Conservation (phyloP, 2,888 invertebrate species). For the Psylliodes chrysocephalus region DNA sequence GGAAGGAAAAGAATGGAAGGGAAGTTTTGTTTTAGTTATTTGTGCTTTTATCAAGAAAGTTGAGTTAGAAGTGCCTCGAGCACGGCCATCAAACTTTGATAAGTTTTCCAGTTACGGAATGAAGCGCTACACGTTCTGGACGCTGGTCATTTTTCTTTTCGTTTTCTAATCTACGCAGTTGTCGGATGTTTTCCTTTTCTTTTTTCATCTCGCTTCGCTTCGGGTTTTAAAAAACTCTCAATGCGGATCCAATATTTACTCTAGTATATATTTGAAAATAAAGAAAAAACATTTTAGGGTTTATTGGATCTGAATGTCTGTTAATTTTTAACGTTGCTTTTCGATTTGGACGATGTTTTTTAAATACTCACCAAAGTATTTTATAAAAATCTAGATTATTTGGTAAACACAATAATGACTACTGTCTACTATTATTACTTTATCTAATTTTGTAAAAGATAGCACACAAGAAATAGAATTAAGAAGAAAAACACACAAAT, state of each 20-base stretch:
- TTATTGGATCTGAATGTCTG: no score
- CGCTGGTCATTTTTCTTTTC: constrained; percentile 69
- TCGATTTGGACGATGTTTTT: no score
- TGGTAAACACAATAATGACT: no score
- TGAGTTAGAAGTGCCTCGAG: constrained; percentile 56
- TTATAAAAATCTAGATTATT: no score
- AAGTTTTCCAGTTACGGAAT: constrained; percentile 61
- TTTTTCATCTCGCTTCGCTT: constrained; percentile 46
- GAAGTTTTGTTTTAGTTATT: constrained; percentile 62
- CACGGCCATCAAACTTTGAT: constrained; percentile 65
- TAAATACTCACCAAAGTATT: no score
- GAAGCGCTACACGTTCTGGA: constrained; percentile 52
- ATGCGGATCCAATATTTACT: constrained; percentile 25
- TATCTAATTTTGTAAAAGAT: no score
- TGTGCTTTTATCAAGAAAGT: constrained; percentile 64
- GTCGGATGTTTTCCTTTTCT: constrained; percentile 50
- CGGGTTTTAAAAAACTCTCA: constrained; percentile 21
- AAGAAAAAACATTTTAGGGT: background rate
- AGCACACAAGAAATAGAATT: no score
- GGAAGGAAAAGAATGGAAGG: constrained; percentile 30
- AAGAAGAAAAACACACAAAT: no score
- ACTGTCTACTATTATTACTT: no score
- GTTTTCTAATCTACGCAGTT: constrained; percentile 65
- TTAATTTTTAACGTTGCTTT: no score
- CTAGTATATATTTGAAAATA: background rate